Evolutionary conservation across 2,797 vertebrate species (phyloP).

Genomic region (Geotrypetes seraphini): DNA sequence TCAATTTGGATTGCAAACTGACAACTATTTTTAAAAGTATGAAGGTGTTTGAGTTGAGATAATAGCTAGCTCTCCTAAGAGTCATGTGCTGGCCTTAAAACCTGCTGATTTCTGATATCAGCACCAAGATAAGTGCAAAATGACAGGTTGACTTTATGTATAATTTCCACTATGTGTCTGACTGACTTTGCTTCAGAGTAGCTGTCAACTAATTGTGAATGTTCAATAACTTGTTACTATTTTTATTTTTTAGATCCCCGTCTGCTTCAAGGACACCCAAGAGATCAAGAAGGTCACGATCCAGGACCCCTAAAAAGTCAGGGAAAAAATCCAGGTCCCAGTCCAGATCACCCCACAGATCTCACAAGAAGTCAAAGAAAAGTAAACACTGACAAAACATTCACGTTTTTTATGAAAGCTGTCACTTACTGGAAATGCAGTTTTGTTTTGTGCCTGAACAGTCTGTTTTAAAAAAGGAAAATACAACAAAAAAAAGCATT

Average conservation of each 20-base stretch:
- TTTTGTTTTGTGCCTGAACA: constrained; percentile 76
- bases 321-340: constrained; percentile 93
- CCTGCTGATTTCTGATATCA: background rate
- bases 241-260: constrained; percentile 67
- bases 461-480: constrained; percentile 43
- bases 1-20: too few species aligned
- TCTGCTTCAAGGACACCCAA: constrained; percentile 92
- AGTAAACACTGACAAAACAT: constrained; percentile 90
- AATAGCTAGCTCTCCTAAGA: too few species aligned
- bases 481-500: constrained; percentile 59
- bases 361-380: constrained; percentile 99
- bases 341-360: constrained; percentile 93
- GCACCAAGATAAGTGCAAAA: too few species aligned
- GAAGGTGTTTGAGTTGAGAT: too few species aligned
- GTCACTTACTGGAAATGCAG: constrained; percentile 67
- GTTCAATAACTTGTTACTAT: background rate
- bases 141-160: too few species aligned
- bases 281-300: constrained; percentile 83
- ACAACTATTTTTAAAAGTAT: too few species aligned
- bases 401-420: constrained; percentile 45
- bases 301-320: constrained; percentile 81
- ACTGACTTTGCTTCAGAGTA: too few species aligned
- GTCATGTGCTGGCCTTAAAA: background rate
- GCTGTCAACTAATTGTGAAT: too few species aligned
- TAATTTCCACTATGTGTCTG: too few species aligned